Evolutionary conservation across 2,113 vertebrate genomes (phyloP), one percentile per base, ranked within the genome.

Genomic region (Galeopterus variegatus): DNA sequence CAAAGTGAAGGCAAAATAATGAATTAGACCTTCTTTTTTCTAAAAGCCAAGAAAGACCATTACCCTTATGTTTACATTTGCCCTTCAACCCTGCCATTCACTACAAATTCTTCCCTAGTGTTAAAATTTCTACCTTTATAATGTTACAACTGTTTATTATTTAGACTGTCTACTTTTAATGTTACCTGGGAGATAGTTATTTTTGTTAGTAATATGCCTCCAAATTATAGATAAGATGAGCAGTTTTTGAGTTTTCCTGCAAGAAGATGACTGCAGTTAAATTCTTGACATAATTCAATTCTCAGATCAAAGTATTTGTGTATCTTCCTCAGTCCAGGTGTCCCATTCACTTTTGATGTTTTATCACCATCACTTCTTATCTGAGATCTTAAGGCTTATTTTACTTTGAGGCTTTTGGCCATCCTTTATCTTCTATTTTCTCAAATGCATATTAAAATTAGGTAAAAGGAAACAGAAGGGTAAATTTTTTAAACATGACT

Each of bases 1-100:
- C 69, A 85, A 96, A 84, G 83, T 79, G 48, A 97, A 94, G 72
- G 83, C 80, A 97, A 97, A 95, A 95, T 88, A 67, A 93, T 36
- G 31, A 70, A 95, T 76, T 95, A 73, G 26, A 92, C 67, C 23
- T 80, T 84, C 87, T 18, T 92, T 87, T 70, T 93, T 76, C 91
- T 88, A 93, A 95, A 96, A 95, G 95, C 95, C 89, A 83, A 92
- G 56, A 92, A 15, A 92, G 69, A 92, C 52, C 69, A 93, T 92
- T 72, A 90, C 64, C 41, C 91, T 93, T 91, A 26, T n/a, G 31
- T 87, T 85, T 79, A 95, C 33, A 97, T 75, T 58, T 97, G 95
- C 89, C 89, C 93, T 94, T 91, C 58, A 89, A 80, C 62, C 94
- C 23, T 95, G 72, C 64, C 82, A 52, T 93, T 93, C 56, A 69